These are phyloP conservation scores for Tapirus terrestris DNA, from an alignment of 2,113 vertebrate genomes.

Conservation along the genomic window DNA sequence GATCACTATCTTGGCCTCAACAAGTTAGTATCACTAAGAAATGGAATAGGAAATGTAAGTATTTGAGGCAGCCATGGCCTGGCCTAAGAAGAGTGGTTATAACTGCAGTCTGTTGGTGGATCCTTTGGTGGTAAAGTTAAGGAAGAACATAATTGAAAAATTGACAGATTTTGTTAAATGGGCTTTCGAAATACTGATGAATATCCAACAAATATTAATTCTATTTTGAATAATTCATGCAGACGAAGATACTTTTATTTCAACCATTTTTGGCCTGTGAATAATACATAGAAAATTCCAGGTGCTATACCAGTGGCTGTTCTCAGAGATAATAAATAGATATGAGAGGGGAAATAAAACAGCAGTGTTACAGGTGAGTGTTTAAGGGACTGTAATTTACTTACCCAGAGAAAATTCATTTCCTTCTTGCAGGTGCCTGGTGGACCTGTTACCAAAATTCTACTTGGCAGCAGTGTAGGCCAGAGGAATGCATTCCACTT, in stretches of 20 bases:
- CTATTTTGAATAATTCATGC: neutral
- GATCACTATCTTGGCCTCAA: neutral
- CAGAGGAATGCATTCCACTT: neutral
- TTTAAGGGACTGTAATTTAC: neutral
- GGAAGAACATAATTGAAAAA: neutral
- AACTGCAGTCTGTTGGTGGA: neutral
- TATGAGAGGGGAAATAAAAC: neutral
- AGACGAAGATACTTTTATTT: neutral
- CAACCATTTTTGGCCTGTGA: neutral
- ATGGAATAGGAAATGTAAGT: neutral
- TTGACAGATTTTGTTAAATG: neutral
- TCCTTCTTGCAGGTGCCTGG: neutral
- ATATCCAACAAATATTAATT: neutral
- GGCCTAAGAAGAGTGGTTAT: neutral
- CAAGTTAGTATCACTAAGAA: neutral
- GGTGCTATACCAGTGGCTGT: neutral
- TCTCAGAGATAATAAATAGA: conserved; percentile 8
- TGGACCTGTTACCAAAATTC: neutral
- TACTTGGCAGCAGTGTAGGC: neutral
- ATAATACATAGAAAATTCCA: neutral
- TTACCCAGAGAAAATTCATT: neutral
- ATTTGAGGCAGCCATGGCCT: neutral
- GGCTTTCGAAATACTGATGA: neutral
- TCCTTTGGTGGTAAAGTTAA: neutral
- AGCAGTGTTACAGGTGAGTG: neutral